Base-by-base conservation (phyloP, 2,113 vertebrate genomes). In the Eretmochelys imbricata region DNA sequence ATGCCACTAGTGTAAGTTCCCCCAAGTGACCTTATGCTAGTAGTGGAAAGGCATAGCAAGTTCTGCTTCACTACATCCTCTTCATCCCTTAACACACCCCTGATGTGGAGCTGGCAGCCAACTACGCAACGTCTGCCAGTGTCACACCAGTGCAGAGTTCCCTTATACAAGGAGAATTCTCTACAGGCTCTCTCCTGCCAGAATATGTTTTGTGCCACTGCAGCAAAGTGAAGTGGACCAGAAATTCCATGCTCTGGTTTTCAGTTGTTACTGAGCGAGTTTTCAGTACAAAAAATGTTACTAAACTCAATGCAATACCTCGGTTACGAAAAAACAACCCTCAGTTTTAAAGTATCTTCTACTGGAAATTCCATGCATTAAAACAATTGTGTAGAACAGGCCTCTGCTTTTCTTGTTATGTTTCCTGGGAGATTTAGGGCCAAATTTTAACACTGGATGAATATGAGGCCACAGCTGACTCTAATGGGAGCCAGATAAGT, bases 1-100 rank as follows among this genome's bases (percentile, higher is more conserved):
- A 38, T 42, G 20, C 75, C 11, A 48, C 24, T 27, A 27, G 11
- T 76, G 12, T 27, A 76, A 76, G 42, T 5, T 27, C 12, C 42
- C 24, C 38, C 16, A 38, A 38, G 8, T 72, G 69, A 22, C n/a
- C 38, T 76, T 76, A 46, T 46, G 11, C 38, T 27, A 76, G 42
- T 24, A 42, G 72, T 42, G 22, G 38, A 42, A 42, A 75, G n/a
- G 17, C 72, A 76, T 10, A 76, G 38, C 17, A 46, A 76, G 75
- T 27, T 76, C 38, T 76, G 10, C 24, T 76, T 42, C 35, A 48
- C 38, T 46, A 14, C 24, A 46, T 76, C 42, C 42, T 82, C 2
- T 87, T 1, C 4, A 54, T 80, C 80, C 1, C 12, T 0, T 1
- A 65, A 16, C 53, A 1, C 4, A 1, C 11, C 59, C 8, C 76